A percentile compares a stretch with the other conserved stretches of the same genome.
phyloP scores from a whole-genome alignment of 2,888 invertebrate genomes.

The Pollenia labialis region DNA sequence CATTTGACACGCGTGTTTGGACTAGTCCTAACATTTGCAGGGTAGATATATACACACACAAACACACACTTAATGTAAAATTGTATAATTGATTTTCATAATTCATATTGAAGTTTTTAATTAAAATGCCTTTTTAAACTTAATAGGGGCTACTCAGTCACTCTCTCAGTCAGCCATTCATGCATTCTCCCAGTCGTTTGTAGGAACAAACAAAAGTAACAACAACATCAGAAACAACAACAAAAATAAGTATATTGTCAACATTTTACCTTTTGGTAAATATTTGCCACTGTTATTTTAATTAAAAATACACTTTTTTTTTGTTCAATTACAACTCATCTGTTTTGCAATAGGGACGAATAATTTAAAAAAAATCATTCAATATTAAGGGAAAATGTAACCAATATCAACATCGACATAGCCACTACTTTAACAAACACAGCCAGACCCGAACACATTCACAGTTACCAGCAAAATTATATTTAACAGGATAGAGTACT shows the following conservation, averaged over 20 bases:
- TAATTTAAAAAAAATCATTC: slow-evolving; percentile 28
- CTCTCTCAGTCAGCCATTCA: neutral
- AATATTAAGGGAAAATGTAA: slow-evolving; percentile 52
- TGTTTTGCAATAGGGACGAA: slow-evolving; percentile 36
- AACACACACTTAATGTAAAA: slow-evolving; percentile 1
- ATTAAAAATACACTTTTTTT: slow-evolving; percentile 71
- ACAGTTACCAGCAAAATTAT: neutral
- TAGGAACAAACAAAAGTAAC: slow-evolving; percentile 3
- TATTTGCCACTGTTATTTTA: slow-evolving; percentile 73
- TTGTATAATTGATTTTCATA: slow-evolving; percentile 70
- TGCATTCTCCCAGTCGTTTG: neutral
- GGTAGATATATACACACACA: neutral
- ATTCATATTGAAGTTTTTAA: slow-evolving; percentile 70
- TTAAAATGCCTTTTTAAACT: slow-evolving; percentile 65
- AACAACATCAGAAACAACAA: neutral
- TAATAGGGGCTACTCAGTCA: slow-evolving; percentile 55
- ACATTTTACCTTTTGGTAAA: slow-evolving; percentile 71
- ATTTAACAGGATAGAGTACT: neutral
- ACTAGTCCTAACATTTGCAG: neutral
- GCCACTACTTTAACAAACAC: neutral
- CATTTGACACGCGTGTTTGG: too few species aligned
- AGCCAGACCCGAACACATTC: neutral
- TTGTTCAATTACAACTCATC: slow-evolving; percentile 55
- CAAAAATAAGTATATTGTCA: slow-evolving; percentile 54
- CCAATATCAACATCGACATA: slow-evolving; percentile 2